phyloP scores from a whole-genome alignment of 2,797 vertebrate genomes.

The Diceros bicornis region DNA sequence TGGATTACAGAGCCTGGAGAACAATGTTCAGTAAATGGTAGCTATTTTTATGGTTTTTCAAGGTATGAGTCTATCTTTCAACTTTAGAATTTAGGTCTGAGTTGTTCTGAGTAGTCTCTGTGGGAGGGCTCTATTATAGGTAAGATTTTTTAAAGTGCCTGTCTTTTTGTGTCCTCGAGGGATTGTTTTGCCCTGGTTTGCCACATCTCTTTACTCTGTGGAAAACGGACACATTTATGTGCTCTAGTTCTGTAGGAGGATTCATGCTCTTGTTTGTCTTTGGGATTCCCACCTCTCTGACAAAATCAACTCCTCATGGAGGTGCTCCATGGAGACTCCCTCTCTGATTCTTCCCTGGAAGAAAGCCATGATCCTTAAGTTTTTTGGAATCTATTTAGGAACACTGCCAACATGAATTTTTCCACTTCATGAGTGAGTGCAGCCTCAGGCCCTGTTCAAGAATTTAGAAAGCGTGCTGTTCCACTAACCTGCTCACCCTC shows the following conservation, averaged over 20 bases:
- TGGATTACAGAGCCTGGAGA: neutral
- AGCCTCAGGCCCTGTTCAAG: conserved; percentile 69
- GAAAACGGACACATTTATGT: neutral
- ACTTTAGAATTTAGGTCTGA: conserved; percentile 48
- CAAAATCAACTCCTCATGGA: conserved; percentile 18
- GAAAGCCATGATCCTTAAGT: neutral
- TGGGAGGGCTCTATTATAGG: conserved; percentile 30
- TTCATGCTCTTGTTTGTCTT: conserved; percentile 30
- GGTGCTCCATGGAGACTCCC: neutral
- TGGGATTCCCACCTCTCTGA: conserved; percentile 54
- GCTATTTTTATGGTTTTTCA: conserved; percentile 58
- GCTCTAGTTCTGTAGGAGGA: conserved; percentile 51
- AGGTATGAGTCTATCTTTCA: neutral
- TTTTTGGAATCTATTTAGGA: conserved; percentile 63
- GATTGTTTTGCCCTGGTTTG: conserved; percentile 69
- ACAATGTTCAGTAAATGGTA: neutral
- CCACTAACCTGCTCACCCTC: conserved; percentile 80
- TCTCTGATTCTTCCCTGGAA: conserved; percentile 52
- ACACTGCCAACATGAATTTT: conserved; percentile 72
- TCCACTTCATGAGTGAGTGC: conserved; percentile 61
- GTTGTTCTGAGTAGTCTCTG: conserved; percentile 31
- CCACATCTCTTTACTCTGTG: conserved; percentile 38
- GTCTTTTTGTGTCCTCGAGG: conserved; percentile 33
- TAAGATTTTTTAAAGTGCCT: neutral
- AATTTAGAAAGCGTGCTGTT: conserved; percentile 75